Evolutionary conservation across 2,113 vertebrate genomes (phyloP).

Genomic region (Mohoua ochrocephala): DNA sequence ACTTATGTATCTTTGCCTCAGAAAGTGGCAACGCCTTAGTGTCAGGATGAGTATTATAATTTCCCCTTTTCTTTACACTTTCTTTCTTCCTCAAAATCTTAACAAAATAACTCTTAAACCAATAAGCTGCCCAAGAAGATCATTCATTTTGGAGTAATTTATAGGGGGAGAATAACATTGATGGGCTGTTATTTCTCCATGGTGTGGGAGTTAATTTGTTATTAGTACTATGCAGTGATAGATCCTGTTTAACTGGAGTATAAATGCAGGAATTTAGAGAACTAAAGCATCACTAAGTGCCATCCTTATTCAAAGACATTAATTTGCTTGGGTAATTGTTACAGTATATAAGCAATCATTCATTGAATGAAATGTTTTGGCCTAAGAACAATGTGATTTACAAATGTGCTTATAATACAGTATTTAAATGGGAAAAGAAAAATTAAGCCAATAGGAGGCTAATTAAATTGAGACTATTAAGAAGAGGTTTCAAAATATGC

Average conservation of each 20-base stretch:
- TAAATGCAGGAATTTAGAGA: constrained; percentile 15
- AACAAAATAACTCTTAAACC: not conserved
- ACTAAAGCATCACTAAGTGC: constrained; percentile 4
- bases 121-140: not conserved
- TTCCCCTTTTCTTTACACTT: not conserved
- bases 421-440: constrained; percentile 53
- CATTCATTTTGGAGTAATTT: not conserved
- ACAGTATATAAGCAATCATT: constrained; percentile 29
- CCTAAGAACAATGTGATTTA: constrained; percentile 23
- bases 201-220: constrained; percentile 13
- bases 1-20: not conserved
- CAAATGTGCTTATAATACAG: constrained; percentile 38
- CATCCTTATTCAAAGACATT: constrained; percentile 31
- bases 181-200: not conserved
- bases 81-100: not conserved
- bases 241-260: constrained; percentile 4
- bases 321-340: constrained; percentile 47
- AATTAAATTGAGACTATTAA: constrained; percentile 42
- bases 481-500: constrained; percentile 39
- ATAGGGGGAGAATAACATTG: not conserved
- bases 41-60: not conserved
- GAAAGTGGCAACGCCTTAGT: not conserved
- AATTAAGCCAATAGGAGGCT: constrained; percentile 33
- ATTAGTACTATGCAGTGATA: not conserved
- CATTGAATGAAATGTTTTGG: constrained; percentile 16